phyloP scores from a whole-genome alignment of 2,888 invertebrate species.

The Adela reaumurella region DNA sequence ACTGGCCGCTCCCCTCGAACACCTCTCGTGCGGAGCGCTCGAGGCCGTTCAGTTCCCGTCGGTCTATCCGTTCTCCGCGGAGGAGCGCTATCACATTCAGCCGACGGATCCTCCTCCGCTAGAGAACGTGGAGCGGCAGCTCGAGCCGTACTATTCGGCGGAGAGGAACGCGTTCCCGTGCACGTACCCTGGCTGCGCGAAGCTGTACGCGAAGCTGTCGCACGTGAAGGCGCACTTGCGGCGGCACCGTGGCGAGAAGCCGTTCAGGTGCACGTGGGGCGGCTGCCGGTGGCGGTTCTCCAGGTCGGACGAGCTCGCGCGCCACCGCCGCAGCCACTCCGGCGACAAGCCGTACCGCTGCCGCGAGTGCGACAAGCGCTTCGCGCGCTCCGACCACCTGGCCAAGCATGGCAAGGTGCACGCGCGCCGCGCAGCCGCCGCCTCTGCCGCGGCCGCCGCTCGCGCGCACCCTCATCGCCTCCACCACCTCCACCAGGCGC shows the following conservation, averaged over 20 bases:
- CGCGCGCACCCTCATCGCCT: constrained; percentile 4
- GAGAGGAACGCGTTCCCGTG: constrained; percentile 63
- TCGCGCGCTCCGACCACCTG: constrained; percentile 91
- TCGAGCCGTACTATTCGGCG: constrained; percentile 38
- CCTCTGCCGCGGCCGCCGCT: constrained; percentile 24
- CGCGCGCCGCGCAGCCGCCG: constrained; percentile 55
- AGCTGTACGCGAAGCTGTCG: constrained; percentile 86
- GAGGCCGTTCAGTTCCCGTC: too few relatives aligned
- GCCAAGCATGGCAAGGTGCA: constrained; percentile 89
- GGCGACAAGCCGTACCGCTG: constrained; percentile 93
- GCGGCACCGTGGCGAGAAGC: constrained; percentile 79
- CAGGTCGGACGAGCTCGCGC: constrained; percentile 88
- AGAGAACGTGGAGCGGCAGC: constrained; percentile 12
- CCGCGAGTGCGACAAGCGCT: constrained; percentile 81
- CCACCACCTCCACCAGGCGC: neutral
- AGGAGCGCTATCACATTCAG: neutral
- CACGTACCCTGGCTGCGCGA: constrained; percentile 67
- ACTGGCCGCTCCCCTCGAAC: too few relatives aligned
- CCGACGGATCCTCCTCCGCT: neutral
- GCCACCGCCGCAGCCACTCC: constrained; percentile 92
- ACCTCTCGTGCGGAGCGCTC: too few relatives aligned
- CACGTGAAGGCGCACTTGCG: constrained; percentile 86
- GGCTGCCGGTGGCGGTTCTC: constrained; percentile 93
- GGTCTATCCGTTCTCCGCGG: too few relatives aligned
- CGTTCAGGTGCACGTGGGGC: constrained; percentile 69